phyloP scores from a whole-genome alignment of 2,113 vertebrate species.

The Carollia perspicillata region DNA sequence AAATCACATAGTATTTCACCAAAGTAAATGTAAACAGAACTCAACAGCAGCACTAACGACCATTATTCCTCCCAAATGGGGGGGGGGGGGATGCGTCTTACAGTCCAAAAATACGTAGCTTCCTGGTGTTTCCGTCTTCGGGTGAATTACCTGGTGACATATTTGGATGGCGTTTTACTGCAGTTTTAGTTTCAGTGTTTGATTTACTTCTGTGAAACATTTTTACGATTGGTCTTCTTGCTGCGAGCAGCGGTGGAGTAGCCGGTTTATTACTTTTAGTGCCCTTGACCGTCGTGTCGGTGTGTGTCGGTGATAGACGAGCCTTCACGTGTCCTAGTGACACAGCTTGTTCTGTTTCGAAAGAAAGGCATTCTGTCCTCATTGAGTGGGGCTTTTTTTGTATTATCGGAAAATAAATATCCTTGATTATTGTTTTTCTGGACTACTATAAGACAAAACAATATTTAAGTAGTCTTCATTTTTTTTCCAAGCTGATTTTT shows the following conservation, averaged over 20 bases:
- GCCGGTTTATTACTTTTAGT: not conserved
- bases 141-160: not conserved
- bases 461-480: not conserved
- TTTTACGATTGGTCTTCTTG: not conserved
- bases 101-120: not conserved
- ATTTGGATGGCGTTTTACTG: not conserved
- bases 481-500: conserved; percentile 15
- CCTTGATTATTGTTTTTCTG: not conserved
- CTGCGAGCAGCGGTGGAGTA: not conserved
- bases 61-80: too few relatives aligned
- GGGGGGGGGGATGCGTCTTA: too few relatives aligned
- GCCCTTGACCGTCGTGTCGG: not conserved
- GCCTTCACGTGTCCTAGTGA: not conserved
- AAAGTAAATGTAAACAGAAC: too few relatives aligned
- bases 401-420: conserved; percentile 1
- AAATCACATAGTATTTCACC: too few relatives aligned
- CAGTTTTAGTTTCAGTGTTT: not conserved
- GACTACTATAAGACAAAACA: not conserved
- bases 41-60: too few relatives aligned
- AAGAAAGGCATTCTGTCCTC: not conserved
- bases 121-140: not conserved
- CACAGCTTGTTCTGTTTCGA: not conserved
- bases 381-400: not conserved
- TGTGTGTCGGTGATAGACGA: not conserved
- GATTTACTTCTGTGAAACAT: not conserved